Evolutionary conservation across 2,888 invertebrate species (phyloP).

Genomic region (Calliopum simillimum): DNA sequence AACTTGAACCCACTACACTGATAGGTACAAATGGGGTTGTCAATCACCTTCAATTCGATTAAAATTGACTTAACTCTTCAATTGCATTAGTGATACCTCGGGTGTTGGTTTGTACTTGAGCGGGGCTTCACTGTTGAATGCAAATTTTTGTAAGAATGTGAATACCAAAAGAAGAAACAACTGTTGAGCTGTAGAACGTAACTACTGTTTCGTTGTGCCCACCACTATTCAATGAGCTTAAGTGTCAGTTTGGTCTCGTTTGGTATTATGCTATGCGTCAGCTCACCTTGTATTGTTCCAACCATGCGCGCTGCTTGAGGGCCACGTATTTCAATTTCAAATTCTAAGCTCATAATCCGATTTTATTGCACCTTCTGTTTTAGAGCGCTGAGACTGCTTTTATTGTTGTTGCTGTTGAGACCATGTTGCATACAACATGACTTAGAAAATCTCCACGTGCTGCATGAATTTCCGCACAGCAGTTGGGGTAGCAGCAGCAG

Average conservation of each 20-base stretch:
- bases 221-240: neutral
- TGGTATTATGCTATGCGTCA: neutral
- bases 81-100: too few species aligned
- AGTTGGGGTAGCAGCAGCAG: neutral
- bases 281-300: too few species aligned
- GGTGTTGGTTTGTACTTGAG: too few species aligned
- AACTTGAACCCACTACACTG: too few species aligned
- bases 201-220: neutral
- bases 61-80: too few species aligned
- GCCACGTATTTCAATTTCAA: constrained; percentile 23
- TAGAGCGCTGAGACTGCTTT: neutral
- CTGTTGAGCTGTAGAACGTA: constrained; percentile 20
- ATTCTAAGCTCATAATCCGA: constrained; percentile 34
- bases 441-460: constrained; percentile 8
- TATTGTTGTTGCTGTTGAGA: neutral
- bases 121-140: too few species aligned
- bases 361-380: constrained; percentile 30
- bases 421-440: constrained; percentile 1
- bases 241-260: too few species aligned
- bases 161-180: neutral
- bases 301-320: neutral
- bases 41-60: too few species aligned
- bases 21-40: too few species aligned
- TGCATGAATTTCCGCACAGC: neutral
- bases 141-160: too few species aligned